These are phyloP conservation scores for Dendrolimus pini DNA, from an alignment of 2,888 invertebrate species.

Conservation along the genomic window DNA sequence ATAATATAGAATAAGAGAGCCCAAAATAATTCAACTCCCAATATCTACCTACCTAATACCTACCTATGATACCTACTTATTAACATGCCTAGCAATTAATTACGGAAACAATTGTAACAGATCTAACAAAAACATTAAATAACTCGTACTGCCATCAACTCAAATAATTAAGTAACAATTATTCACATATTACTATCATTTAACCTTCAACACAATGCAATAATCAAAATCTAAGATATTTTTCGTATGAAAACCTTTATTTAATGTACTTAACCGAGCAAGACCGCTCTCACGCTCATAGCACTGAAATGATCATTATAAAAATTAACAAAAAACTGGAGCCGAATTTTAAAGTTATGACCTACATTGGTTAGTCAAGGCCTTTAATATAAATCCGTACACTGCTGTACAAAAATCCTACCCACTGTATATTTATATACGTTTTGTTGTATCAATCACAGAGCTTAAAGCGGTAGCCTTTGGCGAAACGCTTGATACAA, in stretches of 20 bases:
- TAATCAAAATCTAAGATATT: not conserved
- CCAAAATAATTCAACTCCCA: no score
- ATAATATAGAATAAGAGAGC: no score
- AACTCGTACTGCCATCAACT: not conserved
- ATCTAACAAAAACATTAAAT: not conserved
- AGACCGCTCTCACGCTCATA: constrained; percentile 30
- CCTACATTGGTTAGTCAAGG: constrained; percentile 33
- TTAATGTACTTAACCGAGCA: constrained; percentile 16
- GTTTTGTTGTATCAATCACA: no score
- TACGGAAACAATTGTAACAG: not conserved
- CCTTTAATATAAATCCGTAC: constrained; percentile 22
- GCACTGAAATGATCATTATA: constrained; percentile 18
- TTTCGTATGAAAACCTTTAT: constrained; percentile 11
- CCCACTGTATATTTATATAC: no score
- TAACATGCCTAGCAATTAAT: not conserved
- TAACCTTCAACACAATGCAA: not conserved
- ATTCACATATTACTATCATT: not conserved
- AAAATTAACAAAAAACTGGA: constrained; percentile 32
- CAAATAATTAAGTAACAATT: not conserved
- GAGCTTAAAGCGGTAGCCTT: no score
- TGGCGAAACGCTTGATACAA: no score
- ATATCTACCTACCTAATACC: no score
- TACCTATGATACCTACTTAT: no score
- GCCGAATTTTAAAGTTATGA: constrained; percentile 29
- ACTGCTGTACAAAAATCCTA: no score